A percentile compares a stretch with the other conserved stretches of the same genome.
Evolutionary conservation across 2,113 vertebrate genomes (phyloP).

Genomic region (Ifrita kowaldi): DNA sequence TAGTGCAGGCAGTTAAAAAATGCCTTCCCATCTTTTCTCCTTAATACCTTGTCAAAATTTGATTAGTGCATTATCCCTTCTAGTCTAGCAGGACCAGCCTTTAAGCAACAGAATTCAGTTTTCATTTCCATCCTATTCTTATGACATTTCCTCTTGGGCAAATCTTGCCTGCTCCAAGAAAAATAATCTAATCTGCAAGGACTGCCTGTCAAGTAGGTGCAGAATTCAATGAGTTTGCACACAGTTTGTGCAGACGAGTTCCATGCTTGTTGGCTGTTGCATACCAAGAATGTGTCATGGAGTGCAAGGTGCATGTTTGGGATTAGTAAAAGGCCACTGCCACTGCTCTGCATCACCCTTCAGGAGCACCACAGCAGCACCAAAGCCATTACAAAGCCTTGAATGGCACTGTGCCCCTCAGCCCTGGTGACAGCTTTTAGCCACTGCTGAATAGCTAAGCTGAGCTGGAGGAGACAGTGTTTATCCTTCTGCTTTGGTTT

Average conservation of each 20-base stretch:
- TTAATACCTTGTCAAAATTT: slow-evolving; percentile 18
- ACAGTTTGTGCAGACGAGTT: background rate
- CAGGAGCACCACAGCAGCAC: background rate
- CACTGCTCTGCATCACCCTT: background rate
- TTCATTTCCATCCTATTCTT: background rate
- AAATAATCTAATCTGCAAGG: background rate
- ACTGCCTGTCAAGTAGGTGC: background rate
- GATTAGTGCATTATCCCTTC: background rate
- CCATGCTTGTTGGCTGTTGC: background rate
- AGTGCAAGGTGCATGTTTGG: background rate
- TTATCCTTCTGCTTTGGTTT: background rate
- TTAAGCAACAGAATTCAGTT: background rate
- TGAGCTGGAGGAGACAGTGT: background rate
- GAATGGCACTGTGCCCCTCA: background rate
- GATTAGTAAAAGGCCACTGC: background rate
- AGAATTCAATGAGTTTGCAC: background rate
- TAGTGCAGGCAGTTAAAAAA: background rate
- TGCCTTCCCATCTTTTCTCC: background rate
- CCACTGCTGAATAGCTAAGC: background rate
- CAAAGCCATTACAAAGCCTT: background rate
- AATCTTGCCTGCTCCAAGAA: background rate
- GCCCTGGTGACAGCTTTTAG: background rate
- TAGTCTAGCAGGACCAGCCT: background rate
- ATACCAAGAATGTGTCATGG: background rate
- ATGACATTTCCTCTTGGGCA: background rate